phyloP scores from a whole-genome alignment of 2,113 vertebrate species.

The Laticauda colubrina region DNA sequence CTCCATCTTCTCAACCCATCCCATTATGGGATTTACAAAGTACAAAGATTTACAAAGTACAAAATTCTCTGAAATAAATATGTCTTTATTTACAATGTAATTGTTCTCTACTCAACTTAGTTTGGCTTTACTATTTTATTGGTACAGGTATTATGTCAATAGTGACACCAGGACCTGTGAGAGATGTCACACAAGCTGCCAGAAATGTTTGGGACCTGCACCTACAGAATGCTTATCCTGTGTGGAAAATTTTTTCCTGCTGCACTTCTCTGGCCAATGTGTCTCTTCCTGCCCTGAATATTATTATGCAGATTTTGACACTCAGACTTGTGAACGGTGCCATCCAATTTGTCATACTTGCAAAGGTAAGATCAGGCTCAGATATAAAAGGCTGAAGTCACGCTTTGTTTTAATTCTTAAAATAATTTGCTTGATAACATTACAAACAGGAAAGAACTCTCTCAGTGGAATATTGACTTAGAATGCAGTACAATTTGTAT shows the following conservation, averaged over 20 bases:
- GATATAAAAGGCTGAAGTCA: neutral
- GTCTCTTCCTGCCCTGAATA: conserved; percentile 76
- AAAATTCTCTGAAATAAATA: neutral
- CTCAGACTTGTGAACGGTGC: conserved; percentile 76
- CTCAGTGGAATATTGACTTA: neutral
- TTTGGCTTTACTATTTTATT: neutral
- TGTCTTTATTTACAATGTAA: neutral
- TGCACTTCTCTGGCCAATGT: conserved; percentile 72
- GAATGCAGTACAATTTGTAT: neutral
- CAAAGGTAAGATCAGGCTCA: conserved; percentile 66
- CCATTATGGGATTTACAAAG: conserved; percentile 9
- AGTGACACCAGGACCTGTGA: conserved; percentile 68
- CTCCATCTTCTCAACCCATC: neutral
- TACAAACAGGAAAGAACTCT: neutral
- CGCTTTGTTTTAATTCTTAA: neutral
- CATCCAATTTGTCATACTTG: conserved; percentile 84
- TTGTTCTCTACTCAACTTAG: neutral
- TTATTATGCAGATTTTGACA: conserved; percentile 65
- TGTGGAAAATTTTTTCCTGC: conserved; percentile 71
- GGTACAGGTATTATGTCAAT: conserved; percentile 81
- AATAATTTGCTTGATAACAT: neutral
- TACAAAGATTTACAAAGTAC: neutral
- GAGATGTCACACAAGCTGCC: conserved; percentile 81
- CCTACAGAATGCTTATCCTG: conserved; percentile 80
- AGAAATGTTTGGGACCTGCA: conserved; percentile 70